Evolutionary conservation across 2,113 vertebrate genomes (phyloP).

Genomic region (Elgaria multicarinata): DNA sequence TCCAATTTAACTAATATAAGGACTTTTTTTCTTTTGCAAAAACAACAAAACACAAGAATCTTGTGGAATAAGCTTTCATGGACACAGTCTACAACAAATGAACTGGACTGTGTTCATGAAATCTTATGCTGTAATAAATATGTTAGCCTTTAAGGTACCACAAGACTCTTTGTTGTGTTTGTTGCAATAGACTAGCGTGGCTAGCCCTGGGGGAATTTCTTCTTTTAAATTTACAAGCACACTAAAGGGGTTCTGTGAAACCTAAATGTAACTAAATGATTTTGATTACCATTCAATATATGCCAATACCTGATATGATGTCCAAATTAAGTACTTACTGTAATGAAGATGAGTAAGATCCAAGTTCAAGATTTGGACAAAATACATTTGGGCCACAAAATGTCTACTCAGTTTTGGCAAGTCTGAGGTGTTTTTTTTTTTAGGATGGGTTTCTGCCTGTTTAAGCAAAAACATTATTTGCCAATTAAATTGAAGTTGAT

Average conservation of each 20-base stretch:
- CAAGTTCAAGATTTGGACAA: not conserved
- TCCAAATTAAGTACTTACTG: not conserved
- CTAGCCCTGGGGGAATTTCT: no score
- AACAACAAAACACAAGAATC: no score
- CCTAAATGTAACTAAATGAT: not conserved
- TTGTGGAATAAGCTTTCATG: no score
- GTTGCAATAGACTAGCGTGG: no score
- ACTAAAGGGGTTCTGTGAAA: not conserved
- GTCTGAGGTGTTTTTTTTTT: not conserved
- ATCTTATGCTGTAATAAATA: no score
- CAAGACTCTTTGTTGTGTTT: no score
- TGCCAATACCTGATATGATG: not conserved
- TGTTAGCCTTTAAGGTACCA: no score
- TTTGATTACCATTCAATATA: not conserved
- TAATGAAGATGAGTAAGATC: not conserved
- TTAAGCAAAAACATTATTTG: not conserved
- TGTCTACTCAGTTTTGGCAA: not conserved
- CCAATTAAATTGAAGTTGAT: not conserved
- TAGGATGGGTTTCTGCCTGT: not conserved
- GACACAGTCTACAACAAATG: no score
- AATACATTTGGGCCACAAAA: not conserved
- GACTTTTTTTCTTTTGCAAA: not conserved
- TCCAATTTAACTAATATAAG: not conserved
- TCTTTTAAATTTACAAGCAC: not conserved
- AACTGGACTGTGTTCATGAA: no score